phyloP scores from a whole-genome alignment of 2,888 invertebrate genomes.

The Lymantria dispar region DNA sequence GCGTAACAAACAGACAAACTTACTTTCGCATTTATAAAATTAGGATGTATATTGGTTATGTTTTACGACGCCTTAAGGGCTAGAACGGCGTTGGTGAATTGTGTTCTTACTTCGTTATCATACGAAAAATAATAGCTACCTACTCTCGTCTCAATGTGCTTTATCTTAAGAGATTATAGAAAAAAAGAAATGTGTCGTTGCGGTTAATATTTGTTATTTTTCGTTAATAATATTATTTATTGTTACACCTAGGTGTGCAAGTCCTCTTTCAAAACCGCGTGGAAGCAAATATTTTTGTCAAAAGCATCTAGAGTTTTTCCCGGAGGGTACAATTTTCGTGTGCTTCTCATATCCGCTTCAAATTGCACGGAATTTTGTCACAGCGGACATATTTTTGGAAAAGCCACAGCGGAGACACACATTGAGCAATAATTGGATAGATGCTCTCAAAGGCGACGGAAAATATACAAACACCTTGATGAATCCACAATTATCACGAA shows the following conservation, averaged over 20 bases:
- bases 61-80: too few species aligned
- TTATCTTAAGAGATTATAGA: too few species aligned
- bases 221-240: not conserved
- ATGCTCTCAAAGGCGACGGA: slow-evolving; percentile 2
- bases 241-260: slow-evolving; percentile 2
- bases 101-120: too few species aligned
- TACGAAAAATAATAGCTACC: too few species aligned
- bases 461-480: slow-evolving; percentile 9
- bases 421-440: slow-evolving; percentile 1
- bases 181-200: too few species aligned
- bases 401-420: slow-evolving; percentile 2
- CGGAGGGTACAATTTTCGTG: slow-evolving; percentile 4
- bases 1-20: too few species aligned
- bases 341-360: slow-evolving; percentile 9
- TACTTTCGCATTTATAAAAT: too few species aligned
- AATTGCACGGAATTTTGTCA: slow-evolving; percentile 4
- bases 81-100: too few species aligned
- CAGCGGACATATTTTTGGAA: slow-evolving; percentile 3
- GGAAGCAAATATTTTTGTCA: slow-evolving; percentile 4
- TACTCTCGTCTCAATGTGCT: too few species aligned
- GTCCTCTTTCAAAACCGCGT: not conserved
- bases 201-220: not conserved
- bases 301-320: not conserved
- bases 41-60: too few species aligned
- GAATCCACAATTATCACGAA: slow-evolving; percentile 13